These are phyloP conservation scores for Aplocera efformata DNA, from an alignment of 2,888 invertebrate genomes.

Conservation along the genomic window DNA sequence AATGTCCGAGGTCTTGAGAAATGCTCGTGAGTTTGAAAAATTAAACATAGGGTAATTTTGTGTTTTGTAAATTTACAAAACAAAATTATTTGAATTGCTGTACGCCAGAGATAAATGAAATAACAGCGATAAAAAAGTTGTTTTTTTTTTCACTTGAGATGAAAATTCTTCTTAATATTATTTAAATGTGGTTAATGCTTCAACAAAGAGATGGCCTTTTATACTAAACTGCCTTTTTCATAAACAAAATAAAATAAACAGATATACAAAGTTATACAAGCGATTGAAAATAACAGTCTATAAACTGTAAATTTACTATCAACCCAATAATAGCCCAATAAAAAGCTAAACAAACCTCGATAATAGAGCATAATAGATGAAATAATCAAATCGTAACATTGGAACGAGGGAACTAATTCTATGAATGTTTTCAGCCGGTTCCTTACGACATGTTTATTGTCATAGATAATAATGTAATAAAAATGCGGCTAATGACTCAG, in stretches of 20 bases:
- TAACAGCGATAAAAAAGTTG: too few species aligned
- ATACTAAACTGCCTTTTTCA: too few species aligned
- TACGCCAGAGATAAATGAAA: too few species aligned
- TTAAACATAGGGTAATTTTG: constrained; percentile 5
- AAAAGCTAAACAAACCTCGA: constrained; percentile 47
- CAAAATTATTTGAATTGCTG: not conserved
- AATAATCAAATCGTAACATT: constrained; percentile 54
- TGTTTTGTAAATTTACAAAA: not conserved
- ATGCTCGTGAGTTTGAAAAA: constrained; percentile 33
- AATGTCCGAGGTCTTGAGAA: constrained; percentile 45
- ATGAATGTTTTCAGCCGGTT: constrained; percentile 76
- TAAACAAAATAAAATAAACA: too few species aligned
- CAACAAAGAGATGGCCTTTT: too few species aligned
- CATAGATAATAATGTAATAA: constrained; percentile 76
- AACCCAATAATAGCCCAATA: constrained; percentile 42
- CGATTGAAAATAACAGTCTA: constrained; percentile 3
- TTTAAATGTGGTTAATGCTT: too few species aligned
- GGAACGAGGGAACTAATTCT: constrained; percentile 64
- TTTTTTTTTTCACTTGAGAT: too few species aligned
- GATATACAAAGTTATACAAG: too few species aligned
- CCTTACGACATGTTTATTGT: constrained; percentile 78
- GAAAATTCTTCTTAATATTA: too few species aligned
- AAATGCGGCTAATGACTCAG: constrained; percentile 76
- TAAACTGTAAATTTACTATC: constrained; percentile 16
- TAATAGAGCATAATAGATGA: constrained; percentile 64